Evolutionary conservation across 1,140 invertebrate genomes (phyloP), one percentile per base, ranked within the genome.

Genomic region (Copidosoma floridanum): DNA sequence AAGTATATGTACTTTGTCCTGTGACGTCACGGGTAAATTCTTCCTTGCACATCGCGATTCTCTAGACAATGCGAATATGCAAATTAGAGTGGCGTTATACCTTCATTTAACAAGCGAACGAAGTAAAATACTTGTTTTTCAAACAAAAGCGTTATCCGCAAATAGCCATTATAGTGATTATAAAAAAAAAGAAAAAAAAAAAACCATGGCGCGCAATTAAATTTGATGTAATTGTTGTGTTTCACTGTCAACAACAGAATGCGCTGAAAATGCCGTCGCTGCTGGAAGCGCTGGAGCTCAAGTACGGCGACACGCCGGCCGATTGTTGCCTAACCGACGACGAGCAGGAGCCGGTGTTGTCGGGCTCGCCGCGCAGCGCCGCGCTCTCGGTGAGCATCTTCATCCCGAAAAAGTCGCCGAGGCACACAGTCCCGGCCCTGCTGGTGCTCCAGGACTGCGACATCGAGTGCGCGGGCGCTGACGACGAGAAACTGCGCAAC

Each of bases 381-480:
- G 86, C 70, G 63, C 82, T 82, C 76, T 88, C 66, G 40, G 86
- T 90, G 43, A 88, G 89, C 58, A 92, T 93, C 67, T 93, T 89
- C 73, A 89, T 93, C 68, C 90, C 89, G 21, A 91, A 91, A 68
- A 84, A 88, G 51, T 88, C 89, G 3, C 91, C 91, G 2, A 82
- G 91, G 37, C 82, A 85, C 63, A 82, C 86, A 67, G 89, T 95
- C 48, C 93, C 93, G 7, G 87, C 90, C 0, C 79, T 93, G n/a
- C 78, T 95, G 50, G 91, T 93, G 40, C 82, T 95, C n/a, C 93
- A 94, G 68, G 90, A 93, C 71, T 93, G 90, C 75, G 89, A 92
- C 73, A 94, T 95, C 62, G 88, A 91, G 62, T 88, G 86, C 61
- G 91, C 91, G 41, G 93, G 93, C n/a, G 89, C 90, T 70, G 86